Conservation (phyloP, 2,113 vertebrate species). For the Hemichromis elongatus region DNA sequence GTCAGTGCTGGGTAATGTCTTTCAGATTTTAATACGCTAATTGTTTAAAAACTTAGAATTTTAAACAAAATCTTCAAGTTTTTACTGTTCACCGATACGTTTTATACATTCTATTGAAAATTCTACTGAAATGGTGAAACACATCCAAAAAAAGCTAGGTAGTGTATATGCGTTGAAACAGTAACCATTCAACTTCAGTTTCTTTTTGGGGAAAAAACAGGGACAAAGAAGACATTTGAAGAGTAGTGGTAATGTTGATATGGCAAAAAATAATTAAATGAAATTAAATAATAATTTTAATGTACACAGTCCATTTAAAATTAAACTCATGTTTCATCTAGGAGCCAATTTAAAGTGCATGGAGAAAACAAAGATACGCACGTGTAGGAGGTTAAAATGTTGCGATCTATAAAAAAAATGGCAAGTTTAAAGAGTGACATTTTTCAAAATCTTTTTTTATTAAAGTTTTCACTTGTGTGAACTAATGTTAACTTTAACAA, state of each 20-base stretch:
- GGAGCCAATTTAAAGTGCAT: not conserved
- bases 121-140: not conserved
- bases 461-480: not conserved
- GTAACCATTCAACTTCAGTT: not conserved
- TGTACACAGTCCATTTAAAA: not conserved
- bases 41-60: not conserved
- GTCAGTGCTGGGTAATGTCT: not conserved
- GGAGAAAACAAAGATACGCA: not conserved
- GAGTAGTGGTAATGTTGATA: not conserved
- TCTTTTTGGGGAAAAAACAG: not conserved
- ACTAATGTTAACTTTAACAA: not conserved
- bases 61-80: not conserved
- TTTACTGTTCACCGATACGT: not conserved
- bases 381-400: accelerated
- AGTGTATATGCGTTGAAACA: not conserved
- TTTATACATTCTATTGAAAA: not conserved
- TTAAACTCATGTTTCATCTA: not conserved
- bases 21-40: not conserved
- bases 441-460: too few relatives aligned
- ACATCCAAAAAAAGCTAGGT: not conserved
- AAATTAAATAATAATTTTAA: not conserved
- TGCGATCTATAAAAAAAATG: not conserved
- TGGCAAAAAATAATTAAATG: not conserved
- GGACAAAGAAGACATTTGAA: not conserved
- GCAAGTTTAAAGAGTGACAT: too few relatives aligned